Conservation (phyloP, 2,797 vertebrate species). For the Labeo calbasu region DNA sequence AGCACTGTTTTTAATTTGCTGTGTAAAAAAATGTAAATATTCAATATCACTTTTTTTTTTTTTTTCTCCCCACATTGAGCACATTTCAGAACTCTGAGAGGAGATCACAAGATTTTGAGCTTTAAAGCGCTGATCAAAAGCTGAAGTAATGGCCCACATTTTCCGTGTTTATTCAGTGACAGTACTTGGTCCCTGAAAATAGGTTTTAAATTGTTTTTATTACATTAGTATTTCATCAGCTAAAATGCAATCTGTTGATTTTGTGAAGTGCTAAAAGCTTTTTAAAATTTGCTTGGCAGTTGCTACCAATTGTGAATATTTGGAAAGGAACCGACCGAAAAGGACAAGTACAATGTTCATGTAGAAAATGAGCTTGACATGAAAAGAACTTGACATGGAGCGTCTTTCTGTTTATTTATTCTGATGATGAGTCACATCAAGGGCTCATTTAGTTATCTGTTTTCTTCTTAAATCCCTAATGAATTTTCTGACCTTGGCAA, state of each 20-base stretch:
- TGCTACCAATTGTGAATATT: not conserved
- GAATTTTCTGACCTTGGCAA: slow-evolving; percentile 30
- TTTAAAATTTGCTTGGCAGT: not conserved
- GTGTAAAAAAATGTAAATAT: not conserved
- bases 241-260: slow-evolving; percentile 7
- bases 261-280: slow-evolving; percentile 17
- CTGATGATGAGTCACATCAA: slow-evolving; percentile 2
- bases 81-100: not conserved
- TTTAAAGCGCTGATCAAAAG: slow-evolving; percentile 1
- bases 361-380: not conserved
- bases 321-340: not conserved
- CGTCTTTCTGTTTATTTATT: slow-evolving; percentile 1
- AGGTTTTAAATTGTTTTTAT: slow-evolving; percentile 14
- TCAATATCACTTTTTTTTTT: not conserved
- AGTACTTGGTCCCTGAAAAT: slow-evolving; percentile 17
- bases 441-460: slow-evolving; percentile 8
- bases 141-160: not conserved
- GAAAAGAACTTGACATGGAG: not conserved
- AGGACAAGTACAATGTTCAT: not conserved
- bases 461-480: slow-evolving; percentile 14
- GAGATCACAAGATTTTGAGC: not conserved
- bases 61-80: not conserved
- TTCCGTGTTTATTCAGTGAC: slow-evolving; percentile 4
- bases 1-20: not conserved
- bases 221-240: slow-evolving; percentile 25